These are phyloP conservation scores for Bettongia penicillata DNA, from an alignment of 2,113 vertebrate species.

Conservation along the genomic window DNA sequence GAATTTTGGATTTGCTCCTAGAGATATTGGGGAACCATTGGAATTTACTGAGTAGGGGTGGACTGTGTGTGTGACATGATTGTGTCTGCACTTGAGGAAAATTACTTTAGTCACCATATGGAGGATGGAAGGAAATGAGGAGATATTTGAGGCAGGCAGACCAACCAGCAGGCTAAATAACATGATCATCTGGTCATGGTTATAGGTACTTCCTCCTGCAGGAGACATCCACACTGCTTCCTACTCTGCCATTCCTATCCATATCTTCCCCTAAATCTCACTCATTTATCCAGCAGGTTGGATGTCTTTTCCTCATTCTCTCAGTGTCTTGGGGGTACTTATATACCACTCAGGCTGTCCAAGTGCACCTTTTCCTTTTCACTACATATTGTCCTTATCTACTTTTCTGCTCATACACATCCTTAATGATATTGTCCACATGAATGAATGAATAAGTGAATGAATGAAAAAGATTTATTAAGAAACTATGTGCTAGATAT, in stretches of 20 bases:
- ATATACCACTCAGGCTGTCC: background rate
- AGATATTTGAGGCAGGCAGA: background rate
- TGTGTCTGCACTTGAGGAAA: background rate
- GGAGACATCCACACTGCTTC: background rate
- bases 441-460: background rate
- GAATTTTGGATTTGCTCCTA: background rate
- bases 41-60: background rate
- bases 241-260: background rate
- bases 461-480: background rate
- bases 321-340: background rate
- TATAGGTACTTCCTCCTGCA: background rate
- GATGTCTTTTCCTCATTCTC: background rate
- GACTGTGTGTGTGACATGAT: background rate
- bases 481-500: too few relatives aligned
- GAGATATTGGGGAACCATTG: background rate
- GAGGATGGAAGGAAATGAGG: background rate
- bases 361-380: background rate
- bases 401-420: background rate
- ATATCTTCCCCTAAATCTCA: background rate
- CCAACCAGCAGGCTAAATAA: background rate
- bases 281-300: background rate
- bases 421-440: background rate
- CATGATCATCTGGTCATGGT: background rate
- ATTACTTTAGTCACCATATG: background rate
- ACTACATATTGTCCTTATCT: background rate